phyloP scores from a whole-genome alignment of 1,140 invertebrate genomes.

The Stegodyphus dumicola region DNA sequence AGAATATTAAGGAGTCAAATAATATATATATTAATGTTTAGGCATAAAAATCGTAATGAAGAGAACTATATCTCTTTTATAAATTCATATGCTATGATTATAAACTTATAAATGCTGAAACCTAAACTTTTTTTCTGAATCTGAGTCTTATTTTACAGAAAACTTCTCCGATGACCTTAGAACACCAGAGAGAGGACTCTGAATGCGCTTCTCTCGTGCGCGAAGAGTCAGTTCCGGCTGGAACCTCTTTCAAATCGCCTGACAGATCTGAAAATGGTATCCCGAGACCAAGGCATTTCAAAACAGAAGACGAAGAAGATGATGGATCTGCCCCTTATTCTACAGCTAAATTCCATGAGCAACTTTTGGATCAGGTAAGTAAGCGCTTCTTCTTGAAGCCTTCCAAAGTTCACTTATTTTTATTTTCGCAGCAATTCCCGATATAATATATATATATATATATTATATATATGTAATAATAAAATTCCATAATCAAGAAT shows the following conservation, averaged over 20 bases:
- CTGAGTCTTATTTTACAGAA: neutral
- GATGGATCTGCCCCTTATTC: slow-evolving; percentile 8
- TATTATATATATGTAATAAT: neutral
- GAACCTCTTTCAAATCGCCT: slow-evolving; percentile 17
- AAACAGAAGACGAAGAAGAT: slow-evolving; percentile 30
- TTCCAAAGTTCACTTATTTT: neutral
- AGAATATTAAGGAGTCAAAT: no score
- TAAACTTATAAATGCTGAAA: no score
- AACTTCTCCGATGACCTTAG: slow-evolving; percentile 27
- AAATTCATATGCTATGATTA: no score
- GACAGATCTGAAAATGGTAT: neutral
- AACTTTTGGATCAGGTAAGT: slow-evolving; percentile 46
- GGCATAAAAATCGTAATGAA: no score
- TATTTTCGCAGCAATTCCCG: neutral
- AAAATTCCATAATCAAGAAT: no score
- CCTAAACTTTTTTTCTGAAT: neutral
- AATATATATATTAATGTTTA: no score
- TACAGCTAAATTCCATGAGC: slow-evolving; percentile 45
- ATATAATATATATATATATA: neutral
- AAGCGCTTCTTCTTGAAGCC: neutral
- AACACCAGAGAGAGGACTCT: slow-evolving; percentile 48
- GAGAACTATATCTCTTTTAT: no score
- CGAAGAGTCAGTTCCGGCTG: slow-evolving; percentile 41
- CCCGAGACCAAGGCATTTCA: neutral
- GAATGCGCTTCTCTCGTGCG: slow-evolving; percentile 48